Base-by-base conservation (phyloP, 2,113 vertebrate species). In the Jacana jacana region DNA sequence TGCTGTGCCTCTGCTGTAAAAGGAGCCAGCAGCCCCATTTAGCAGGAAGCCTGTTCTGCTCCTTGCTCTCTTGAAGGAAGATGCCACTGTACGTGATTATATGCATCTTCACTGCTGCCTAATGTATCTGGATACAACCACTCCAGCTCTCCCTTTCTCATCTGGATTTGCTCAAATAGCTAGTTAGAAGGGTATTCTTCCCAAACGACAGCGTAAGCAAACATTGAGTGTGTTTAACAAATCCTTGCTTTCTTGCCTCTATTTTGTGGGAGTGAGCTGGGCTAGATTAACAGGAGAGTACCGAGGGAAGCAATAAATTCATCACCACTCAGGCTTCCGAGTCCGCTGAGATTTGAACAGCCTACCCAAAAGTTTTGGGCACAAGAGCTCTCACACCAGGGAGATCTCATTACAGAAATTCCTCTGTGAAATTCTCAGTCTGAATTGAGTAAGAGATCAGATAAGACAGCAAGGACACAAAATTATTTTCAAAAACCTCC, bases 81-180 rank as follows among this genome's bases (percentile, higher is more conserved):
- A 12, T 9, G 27, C 42, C 0, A 2, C 1, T 23, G 17, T 15
- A 27, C 0, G 1, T 27, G 80, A 80, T 55, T 44, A 0, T 1
- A 25, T 3, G 33, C 0, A 0, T 46, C 72, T 81, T 42, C 76
- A 58, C 12, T 0, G 0, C 42, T 17, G 54, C 5, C 20, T n/a
- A n/a, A 12, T 0, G 13, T 55, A 8, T 1, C 64, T 48, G 33
- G 63, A 63, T 6, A 58, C 49, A 80, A 11, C 49, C 57, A 61
- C 31, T 24, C 23, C 66, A 69, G 20, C 46, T 68, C 61, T 42
- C 55, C 19, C 69, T 37, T 42, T 44, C 72, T 88, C 81, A 58
- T 14, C 54, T 63, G 54, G 54, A 42, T 83, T 73, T 69, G 48
- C 37, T 80, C 68, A 49, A 54, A 73, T 2, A 78, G 68, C 55